phyloP scores from a whole-genome alignment of 2,888 invertebrate genomes.

The Pachymerium ferrugineum region DNA sequence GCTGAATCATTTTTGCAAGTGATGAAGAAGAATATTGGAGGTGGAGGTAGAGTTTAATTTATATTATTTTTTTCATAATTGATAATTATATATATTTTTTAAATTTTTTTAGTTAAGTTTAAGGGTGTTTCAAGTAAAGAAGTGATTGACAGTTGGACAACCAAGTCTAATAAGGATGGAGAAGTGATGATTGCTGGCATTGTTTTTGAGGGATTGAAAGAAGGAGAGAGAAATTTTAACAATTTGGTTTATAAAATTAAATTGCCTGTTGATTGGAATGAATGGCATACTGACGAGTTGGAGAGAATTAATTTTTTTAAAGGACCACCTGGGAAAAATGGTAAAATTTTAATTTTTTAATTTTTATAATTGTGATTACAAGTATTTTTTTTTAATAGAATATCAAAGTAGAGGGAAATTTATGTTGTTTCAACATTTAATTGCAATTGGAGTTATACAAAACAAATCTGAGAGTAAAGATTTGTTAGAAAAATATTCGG shows the following conservation, averaged over 20 bases:
- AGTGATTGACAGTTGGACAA: neutral
- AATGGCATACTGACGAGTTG: neutral
- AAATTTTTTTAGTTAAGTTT: too few species aligned
- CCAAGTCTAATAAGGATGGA: too few species aligned
- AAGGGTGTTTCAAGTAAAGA: neutral
- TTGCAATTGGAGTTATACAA: neutral
- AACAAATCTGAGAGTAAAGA: neutral
- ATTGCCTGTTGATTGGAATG: too few species aligned
- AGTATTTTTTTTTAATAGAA: neutral
- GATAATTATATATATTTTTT: too few species aligned
- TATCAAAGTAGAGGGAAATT: neutral
- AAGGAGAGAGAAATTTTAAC: neutral
- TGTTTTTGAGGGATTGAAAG: neutral
- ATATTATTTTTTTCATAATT: too few species aligned
- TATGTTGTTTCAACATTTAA: neutral
- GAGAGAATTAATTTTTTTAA: neutral
- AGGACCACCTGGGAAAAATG: neutral
- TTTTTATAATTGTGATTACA: neutral
- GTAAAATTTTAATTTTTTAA: neutral
- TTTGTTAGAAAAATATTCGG: neutral
- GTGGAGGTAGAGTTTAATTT: too few species aligned
- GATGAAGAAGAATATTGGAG: too few species aligned
- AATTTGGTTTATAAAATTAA: neutral
- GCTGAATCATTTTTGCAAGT: too few species aligned
- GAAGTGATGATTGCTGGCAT: neutral